These are phyloP conservation scores for Papilio demoleus DNA, from an alignment of 2,888 invertebrate genomes.

Conservation along the genomic window DNA sequence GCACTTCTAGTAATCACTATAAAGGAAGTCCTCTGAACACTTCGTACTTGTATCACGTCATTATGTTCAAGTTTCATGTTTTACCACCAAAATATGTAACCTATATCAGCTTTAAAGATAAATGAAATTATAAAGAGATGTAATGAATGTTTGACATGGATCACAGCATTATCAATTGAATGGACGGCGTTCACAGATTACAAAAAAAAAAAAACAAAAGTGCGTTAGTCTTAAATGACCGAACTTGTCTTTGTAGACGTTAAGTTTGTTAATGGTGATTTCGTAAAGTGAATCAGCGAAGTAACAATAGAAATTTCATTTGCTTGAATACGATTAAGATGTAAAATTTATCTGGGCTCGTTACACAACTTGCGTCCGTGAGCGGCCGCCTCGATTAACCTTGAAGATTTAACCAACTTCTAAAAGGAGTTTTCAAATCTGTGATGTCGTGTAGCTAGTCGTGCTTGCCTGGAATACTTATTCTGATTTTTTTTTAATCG, in stretches of 20 bases:
- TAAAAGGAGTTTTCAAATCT: not conserved
- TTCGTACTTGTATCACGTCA: not conserved
- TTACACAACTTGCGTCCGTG: slow-evolving; percentile 21
- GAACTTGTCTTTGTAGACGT: slow-evolving; percentile 6
- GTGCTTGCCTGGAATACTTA: too few species aligned
- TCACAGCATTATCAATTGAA: slow-evolving; percentile 1
- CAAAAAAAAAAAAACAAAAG: slow-evolving; percentile 3
- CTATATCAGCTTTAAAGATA: too few species aligned
- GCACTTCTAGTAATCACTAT: not conserved
- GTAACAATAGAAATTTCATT: slow-evolving; percentile 36
- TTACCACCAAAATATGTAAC: too few species aligned
- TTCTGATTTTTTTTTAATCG: not conserved
- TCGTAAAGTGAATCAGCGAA: slow-evolving; percentile 33
- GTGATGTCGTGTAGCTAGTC: too few species aligned
- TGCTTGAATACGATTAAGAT: slow-evolving; percentile 39
- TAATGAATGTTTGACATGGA: not conserved
- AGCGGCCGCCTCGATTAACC: not conserved
- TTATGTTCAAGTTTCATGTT: not conserved
- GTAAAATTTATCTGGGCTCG: slow-evolving; percentile 14
- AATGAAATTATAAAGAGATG: not conserved
- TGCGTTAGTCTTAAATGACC: slow-evolving; percentile 6
- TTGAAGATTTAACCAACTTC: not conserved
- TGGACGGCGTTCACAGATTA: not conserved
- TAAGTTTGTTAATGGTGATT: slow-evolving; percentile 15
- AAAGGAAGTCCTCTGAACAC: not conserved